Evolutionary conservation across 2,113 vertebrate species (phyloP), one percentile per base, ranked within the genome.

Genomic region (Lasiurus cinereus): DNA sequence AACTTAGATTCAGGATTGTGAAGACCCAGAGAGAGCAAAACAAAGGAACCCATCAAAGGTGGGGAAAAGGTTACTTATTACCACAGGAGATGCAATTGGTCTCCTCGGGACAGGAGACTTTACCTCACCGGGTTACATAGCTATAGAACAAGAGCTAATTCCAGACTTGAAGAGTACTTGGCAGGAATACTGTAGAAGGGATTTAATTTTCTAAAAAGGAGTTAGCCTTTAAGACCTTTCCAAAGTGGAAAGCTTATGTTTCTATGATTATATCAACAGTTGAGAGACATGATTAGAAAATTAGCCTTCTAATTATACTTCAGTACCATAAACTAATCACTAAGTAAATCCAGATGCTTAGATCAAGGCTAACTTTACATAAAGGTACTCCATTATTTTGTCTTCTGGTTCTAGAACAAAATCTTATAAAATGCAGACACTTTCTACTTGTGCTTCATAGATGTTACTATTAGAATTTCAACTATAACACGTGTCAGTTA

Each of bases 301-400:
- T 83, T 79, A 91, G 27, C 11, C 39, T 79, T 67, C 50, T 88
- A 90, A 90, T 74, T 78, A 59, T 80, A 88, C 54, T 92, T 96
- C 18, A 85, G 29, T 11, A 62, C 24, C 87, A 76, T 62, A 86
- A 91, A 87, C 11, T 52, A 93, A 91, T 84, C 72, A 9, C 39
- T 93, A 88, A 52, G 8, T 88, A 96, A 95, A 85, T 69, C 33
- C 69, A 96, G 24, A 89, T 86, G 64, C 64, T 85, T 64, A 92
- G 15, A 85, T 50, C 31, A 96, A 91, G 29, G 43, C 12, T 83
- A 48, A 94, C 79, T 64, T 67, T 77, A 85, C 50, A 46, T 90
- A 73, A 95, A 95, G 19, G 22, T 80, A 39, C 19, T 70, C 22
- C 33, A 77, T 90, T 82, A 88, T 46, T 88, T 92, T 96, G 27